A percentile compares a stretch with the other conserved stretches of the same genome.
Evolutionary conservation across 2,797 vertebrate species (phyloP).

Genomic region (Urosaurus nigricauda): DNA sequence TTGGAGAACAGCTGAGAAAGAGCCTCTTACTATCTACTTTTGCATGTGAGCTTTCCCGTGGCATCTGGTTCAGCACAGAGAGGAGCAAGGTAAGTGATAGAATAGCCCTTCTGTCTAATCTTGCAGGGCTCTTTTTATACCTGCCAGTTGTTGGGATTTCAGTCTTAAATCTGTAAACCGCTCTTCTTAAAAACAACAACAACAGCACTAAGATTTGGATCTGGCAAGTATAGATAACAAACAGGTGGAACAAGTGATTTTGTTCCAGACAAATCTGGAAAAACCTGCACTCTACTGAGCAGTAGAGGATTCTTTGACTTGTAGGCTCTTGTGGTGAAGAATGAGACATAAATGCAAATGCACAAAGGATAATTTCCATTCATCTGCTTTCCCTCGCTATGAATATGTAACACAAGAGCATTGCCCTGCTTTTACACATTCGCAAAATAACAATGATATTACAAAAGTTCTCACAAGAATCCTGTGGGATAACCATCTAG

Average conservation of each 20-base stretch:
- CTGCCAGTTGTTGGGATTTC: no score
- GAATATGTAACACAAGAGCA: background rate
- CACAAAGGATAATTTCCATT: background rate
- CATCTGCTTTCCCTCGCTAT: background rate
- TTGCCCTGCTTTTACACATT: background rate
- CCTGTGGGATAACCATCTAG: background rate
- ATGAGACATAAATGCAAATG: slow-evolving; percentile 3
- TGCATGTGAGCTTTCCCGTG: background rate
- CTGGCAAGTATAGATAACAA: slow-evolving; percentile 10
- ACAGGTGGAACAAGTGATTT: slow-evolving; percentile 22
- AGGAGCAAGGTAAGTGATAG: no score
- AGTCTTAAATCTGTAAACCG: no score
- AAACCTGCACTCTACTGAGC: background rate
- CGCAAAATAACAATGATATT: background rate
- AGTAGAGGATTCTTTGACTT: background rate
- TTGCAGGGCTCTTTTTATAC: no score
- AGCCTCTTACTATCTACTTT: no score
- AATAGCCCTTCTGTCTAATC: no score
- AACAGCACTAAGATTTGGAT: background rate
- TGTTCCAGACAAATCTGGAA: slow-evolving; percentile 25
- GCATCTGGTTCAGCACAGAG: no score
- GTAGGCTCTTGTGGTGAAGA: background rate
- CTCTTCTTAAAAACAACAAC: no score
- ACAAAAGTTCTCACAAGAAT: background rate
- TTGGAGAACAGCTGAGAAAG: background rate